These are phyloP conservation scores for Lutraria lutraria DNA, from an alignment of 2,888 invertebrate genomes.

Conservation along the genomic window DNA sequence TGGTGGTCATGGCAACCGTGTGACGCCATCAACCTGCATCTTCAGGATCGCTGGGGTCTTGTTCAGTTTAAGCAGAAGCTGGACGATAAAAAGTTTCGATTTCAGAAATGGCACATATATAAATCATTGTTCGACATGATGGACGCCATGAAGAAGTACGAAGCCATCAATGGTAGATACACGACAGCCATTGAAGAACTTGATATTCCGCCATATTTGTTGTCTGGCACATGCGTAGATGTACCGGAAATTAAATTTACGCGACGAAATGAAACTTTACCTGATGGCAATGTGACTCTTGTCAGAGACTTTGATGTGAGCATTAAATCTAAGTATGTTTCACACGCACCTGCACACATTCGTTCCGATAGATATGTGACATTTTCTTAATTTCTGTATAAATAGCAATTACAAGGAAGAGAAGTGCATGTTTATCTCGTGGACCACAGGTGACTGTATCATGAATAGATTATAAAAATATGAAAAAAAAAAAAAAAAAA, in stretches of 20 bases:
- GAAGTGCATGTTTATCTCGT: too few species aligned
- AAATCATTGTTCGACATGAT: constrained; percentile 74
- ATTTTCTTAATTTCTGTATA: constrained; percentile 7
- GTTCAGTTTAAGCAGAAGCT: constrained; percentile 72
- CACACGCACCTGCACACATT: constrained; percentile 59
- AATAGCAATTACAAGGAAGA: too few species aligned
- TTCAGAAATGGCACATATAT: constrained; percentile 71
- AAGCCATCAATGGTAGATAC: constrained; percentile 49
- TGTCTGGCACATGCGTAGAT: constrained; percentile 58
- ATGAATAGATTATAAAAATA: too few species aligned
- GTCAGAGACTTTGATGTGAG: constrained; percentile 54
- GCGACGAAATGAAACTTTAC: background rate
- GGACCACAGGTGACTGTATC: too few species aligned
- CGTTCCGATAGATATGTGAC: constrained; percentile 66
- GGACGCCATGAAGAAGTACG: constrained; percentile 67
- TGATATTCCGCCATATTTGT: constrained; percentile 65
- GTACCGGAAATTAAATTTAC: constrained; percentile 57
- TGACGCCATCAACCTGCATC: constrained; percentile 61
- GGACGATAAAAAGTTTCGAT: constrained; percentile 56
- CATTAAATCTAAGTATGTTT: constrained; percentile 49
- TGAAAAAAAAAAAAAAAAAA: too few species aligned
- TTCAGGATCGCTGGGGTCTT: constrained; percentile 75
- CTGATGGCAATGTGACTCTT: background rate
- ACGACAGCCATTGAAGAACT: constrained; percentile 58
- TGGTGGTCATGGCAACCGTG: constrained; percentile 72